Percentiles rank a stretch among this genome's conserved stretches.
Evolutionary conservation across 64 coral and sea anemone genomes (phyloP).

Genomic region (Astreopora myriophthalma): DNA sequence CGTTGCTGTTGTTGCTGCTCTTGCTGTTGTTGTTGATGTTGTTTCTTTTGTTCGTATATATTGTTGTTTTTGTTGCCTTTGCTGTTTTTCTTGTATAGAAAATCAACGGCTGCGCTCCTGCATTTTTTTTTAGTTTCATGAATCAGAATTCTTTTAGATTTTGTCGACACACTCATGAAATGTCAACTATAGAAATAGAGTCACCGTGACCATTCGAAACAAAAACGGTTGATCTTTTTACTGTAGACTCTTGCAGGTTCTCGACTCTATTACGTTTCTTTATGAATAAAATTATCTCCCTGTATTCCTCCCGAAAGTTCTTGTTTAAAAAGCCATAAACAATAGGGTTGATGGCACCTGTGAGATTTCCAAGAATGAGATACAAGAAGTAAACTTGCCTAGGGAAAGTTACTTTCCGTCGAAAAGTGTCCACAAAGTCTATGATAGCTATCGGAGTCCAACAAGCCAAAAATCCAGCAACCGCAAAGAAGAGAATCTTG

Average conservation of each 20-base stretch:
- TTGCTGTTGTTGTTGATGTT: too few species aligned
- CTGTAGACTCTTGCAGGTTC: not conserved
- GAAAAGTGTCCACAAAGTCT: conserved; percentile 22
- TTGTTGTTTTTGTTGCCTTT: too few species aligned
- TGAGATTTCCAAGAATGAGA: conserved; percentile 2
- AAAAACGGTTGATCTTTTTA: not conserved
- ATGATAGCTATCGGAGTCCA: conserved; percentile 33
- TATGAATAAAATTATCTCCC: not conserved
- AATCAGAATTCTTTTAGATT: too few species aligned
- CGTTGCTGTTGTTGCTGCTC: too few species aligned
- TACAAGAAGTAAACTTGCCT: not conserved
- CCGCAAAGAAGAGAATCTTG: conserved; percentile 20
- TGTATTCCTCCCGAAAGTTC: conserved; percentile 26
- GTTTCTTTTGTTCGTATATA: too few species aligned
- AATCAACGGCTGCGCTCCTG: too few species aligned
- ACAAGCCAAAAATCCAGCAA: conserved; percentile 7
- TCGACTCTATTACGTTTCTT: not conserved
- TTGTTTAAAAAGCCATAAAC: conserved; percentile 4
- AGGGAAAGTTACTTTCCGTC: not conserved
- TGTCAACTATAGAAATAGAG: too few species aligned
- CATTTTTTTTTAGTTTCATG: too few species aligned
- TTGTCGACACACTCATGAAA: too few species aligned
- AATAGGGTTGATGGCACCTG: not conserved
- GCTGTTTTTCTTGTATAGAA: too few species aligned
- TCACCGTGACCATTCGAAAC: too few species aligned